Base-by-base conservation (phyloP, 1,140 invertebrate species). In the Drosophila saltans region DNA sequence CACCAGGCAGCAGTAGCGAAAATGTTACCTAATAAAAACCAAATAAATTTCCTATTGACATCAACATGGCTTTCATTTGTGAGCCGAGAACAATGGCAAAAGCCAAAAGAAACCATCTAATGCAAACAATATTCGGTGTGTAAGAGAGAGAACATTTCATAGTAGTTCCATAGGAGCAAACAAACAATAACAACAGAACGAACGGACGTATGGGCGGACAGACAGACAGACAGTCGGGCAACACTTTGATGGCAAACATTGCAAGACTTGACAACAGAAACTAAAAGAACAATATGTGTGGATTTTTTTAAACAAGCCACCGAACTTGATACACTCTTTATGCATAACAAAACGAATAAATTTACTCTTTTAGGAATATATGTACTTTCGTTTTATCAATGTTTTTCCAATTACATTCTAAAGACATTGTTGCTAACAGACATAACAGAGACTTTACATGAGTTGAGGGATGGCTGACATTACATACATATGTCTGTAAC, bases 91-190 rank as follows among this genome's bases (percentile, higher is more conserved):
- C 78, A 80, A 56, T 56, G 16, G 66, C 65, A 40, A 68, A 72
- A 64, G 43, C 66, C 65, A 63, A 39, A 61, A 59, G 63, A 48
- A 48, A 66, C 66, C 76, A 80, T 48, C 58, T 36, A 80, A 66
- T 63, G 70, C 67, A 85, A 86, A 86, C 83, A 86, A 82, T 82
- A 80, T 82, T 72, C 57, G 69, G 63, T 60, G 64, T 77, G 16
- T 16, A 16, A 16, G 69, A 68, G 67, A 68, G 67, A 69, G 72
- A 66, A 52, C 69, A 70, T 83, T 81, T 77, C 64, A 80, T 83
- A 72, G 81, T 66, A 57, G 55, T 39, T 66, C 62, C 71, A 55
- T 56, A 60, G 59, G 60, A 58, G 28, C 65, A 74, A 66, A 81
- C 66, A 66, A 66, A 63, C 72, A 71, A 69, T 48, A 52, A 33